phyloP scores from a whole-genome alignment of 1,140 invertebrate species.

The Leptinotarsa texana region DNA sequence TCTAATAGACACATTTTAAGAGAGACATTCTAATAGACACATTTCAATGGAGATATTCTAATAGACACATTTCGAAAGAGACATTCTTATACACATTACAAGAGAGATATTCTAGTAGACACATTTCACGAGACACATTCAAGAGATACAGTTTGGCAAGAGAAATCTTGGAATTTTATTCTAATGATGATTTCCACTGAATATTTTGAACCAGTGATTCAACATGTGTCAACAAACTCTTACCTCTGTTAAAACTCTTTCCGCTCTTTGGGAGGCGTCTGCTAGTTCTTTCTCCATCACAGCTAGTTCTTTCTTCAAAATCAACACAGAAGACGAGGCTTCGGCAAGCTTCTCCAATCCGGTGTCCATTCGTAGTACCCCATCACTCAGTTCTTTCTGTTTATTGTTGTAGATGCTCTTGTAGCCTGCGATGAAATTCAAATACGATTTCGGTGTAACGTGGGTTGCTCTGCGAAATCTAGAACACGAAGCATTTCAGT shows the following conservation, averaged over 20 bases:
- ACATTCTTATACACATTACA: too few relatives aligned
- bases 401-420: constrained; percentile 92
- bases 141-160: too few relatives aligned
- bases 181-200: too few relatives aligned
- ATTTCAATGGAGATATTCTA: too few relatives aligned
- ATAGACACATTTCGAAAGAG: too few relatives aligned
- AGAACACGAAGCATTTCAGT: background rate
- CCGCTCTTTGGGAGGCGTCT: constrained; percentile 85
- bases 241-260: constrained; percentile 83
- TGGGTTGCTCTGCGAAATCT: constrained; percentile 89
- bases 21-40: too few relatives aligned
- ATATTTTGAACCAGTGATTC: background rate
- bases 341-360: constrained; percentile 92
- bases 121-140: too few relatives aligned
- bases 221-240: constrained; percentile 29
- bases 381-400: constrained; percentile 84
- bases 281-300: constrained; percentile 93
- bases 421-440: constrained; percentile 94
- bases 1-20: too few relatives aligned
- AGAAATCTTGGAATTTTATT: too few relatives aligned
- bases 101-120: too few relatives aligned
- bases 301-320: constrained; percentile 88
- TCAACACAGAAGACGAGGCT: constrained; percentile 88
- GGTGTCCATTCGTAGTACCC: constrained; percentile 90
- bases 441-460: constrained; percentile 95